Base-by-base conservation (phyloP, 2,113 vertebrate species). In the Podarcis muralis region DNA sequence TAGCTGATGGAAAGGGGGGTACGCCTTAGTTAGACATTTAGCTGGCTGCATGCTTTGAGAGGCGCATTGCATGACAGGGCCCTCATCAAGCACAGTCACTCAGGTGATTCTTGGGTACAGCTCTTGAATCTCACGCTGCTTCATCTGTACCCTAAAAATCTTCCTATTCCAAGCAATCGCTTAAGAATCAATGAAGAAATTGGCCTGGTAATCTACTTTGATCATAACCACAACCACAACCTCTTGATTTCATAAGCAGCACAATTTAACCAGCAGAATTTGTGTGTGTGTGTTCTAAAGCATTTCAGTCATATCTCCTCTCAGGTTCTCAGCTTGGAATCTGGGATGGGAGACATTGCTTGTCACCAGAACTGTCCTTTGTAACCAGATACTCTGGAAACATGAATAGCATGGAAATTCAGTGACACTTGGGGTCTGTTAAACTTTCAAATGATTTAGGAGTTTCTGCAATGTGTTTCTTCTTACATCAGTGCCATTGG, bases 151-250 rank as follows among this genome's bases (percentile, higher is more conserved):
- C 15, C 65, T 12, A 16, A 68, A 83, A 69, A 43, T 43, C 37
- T 69, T 48, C 22, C 18, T 27, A 25, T 25, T 32, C 18, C 62
- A 53, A 85, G 27, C n/a, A 66, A 40, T 12, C 25, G 30, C 30
- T 74, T 85, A 30, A 32, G 62, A 35, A 0, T 91, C 72, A 84
- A 92, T 92, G 81, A 87, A 72, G 93, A 87, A 69, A 81, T 65
- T 40, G 69, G 83, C 77, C 92, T 91, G 43, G 72, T 27, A 18
- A 43, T 43, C 30, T 84, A 43, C 83, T 84, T 30, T 66, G 65
- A 27, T 32, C 20, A 7, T 59, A 40, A 53, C 9, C 30, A 74
- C 37, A 57, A 75, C 40, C 57, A 59, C 81, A 35, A 37, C 48
- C 25, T 18, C 7, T 68, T 69, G 68, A 81, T 37, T 79, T 65